These are phyloP conservation scores for Bovichtus diacanthus DNA, from an alignment of 2,797 vertebrate species.

Conservation along the genomic window DNA sequence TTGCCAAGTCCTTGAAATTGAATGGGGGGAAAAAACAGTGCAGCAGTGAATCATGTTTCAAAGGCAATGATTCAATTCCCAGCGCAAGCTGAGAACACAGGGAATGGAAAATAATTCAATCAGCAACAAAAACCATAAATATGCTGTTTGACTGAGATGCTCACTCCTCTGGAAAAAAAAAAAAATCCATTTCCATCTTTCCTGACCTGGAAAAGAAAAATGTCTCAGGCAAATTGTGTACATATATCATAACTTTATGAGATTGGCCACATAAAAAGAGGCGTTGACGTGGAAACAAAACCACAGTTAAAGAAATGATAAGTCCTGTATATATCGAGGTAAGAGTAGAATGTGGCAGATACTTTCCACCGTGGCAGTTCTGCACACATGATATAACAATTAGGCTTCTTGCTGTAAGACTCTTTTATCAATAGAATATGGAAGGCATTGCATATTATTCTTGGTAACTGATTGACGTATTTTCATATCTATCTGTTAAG, in stretches of 20 bases:
- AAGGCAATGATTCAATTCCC: conserved; percentile 81
- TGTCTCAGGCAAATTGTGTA: conserved; percentile 62
- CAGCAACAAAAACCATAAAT: conserved; percentile 79
- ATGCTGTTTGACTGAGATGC: conserved; percentile 75
- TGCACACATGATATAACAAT: conserved; percentile 7
- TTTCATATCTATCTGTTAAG: conserved; percentile 45
- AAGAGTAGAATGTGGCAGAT: conserved; percentile 5
- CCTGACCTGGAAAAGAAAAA: conserved; percentile 76
- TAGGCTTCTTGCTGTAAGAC: not conserved
- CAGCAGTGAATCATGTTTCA: conserved; percentile 80
- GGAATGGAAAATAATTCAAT: conserved; percentile 84
- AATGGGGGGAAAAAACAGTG: conserved; percentile 68
- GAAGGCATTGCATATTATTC: conserved; percentile 33
- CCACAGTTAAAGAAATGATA: conserved; percentile 44
- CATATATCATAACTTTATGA: conserved; percentile 67
- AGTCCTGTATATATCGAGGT: conserved; percentile 10
- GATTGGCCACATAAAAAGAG: conserved; percentile 46
- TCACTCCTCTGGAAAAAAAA: conserved; percentile 64
- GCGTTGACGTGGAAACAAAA: conserved; percentile 53
- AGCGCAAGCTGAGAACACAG: conserved; percentile 72
- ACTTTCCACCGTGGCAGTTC: conserved; percentile 25
- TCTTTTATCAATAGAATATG: conserved; percentile 18
- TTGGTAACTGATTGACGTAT: conserved; percentile 36
- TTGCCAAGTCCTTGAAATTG: conserved; percentile 84
- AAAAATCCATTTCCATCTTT: conserved; percentile 73